Conservation (phyloP, 1,140 invertebrate species). For the Sogatella furcifera region DNA sequence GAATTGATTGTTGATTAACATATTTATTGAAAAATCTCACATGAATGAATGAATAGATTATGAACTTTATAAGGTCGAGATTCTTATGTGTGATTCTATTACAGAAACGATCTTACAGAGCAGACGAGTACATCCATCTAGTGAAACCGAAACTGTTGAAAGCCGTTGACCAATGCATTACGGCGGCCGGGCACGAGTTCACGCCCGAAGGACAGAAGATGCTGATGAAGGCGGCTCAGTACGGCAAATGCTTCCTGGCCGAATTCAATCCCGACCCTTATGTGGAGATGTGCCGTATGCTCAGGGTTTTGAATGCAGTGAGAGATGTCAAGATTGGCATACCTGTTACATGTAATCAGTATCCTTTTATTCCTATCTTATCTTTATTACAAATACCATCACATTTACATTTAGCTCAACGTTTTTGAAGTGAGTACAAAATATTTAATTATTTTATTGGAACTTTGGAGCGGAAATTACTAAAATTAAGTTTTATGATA, state of each 20-base stretch:
- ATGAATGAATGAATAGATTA: too few species aligned
- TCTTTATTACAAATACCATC: too few species aligned
- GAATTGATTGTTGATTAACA: too few species aligned
- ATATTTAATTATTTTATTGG: too few species aligned
- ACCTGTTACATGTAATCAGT: slow-evolving; percentile 84
- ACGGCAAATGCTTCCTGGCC: slow-evolving; percentile 85
- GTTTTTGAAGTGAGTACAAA: too few species aligned
- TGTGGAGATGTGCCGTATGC: slow-evolving; percentile 75
- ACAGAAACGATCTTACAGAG: slow-evolving; percentile 75
- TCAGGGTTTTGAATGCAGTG: slow-evolving; percentile 87
- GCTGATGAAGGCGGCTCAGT: slow-evolving; percentile 82
- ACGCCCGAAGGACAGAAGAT: slow-evolving; percentile 77
- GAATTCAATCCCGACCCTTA: slow-evolving; percentile 70
- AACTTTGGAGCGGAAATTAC: too few species aligned
- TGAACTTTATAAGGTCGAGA: too few species aligned
- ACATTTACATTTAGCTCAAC: too few species aligned
- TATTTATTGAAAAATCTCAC: background rate
- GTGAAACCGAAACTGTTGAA: slow-evolving; percentile 66
- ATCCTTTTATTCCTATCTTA: slow-evolving; percentile 44
- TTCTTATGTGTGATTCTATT: slow-evolving; percentile 28
- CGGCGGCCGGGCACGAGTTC: slow-evolving; percentile 85
- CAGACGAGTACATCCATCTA: slow-evolving; percentile 85
- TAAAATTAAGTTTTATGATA: too few species aligned
- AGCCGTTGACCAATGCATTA: slow-evolving; percentile 82
- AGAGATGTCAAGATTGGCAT: slow-evolving; percentile 77